Percentiles rank a stretch among this genome's conserved stretches.
These are phyloP conservation scores for Pelmatolapia mariae DNA, from an alignment of 2,113 vertebrate species.

Conservation along the genomic window DNA sequence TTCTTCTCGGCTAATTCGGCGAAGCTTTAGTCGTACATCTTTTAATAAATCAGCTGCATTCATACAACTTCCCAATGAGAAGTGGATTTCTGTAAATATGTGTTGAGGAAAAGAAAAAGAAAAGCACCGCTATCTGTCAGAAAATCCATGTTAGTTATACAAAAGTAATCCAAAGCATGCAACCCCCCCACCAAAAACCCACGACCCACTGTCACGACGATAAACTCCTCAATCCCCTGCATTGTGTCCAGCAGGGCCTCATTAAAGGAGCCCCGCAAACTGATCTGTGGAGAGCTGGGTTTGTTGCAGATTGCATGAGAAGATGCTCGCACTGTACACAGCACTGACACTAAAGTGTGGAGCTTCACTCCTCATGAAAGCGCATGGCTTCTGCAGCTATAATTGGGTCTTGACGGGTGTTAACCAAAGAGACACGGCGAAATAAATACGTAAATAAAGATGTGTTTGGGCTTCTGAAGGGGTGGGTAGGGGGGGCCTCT, in stretches of 20 bases:
- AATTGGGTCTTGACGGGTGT: slow-evolving; percentile 60
- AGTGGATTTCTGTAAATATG: slow-evolving; percentile 17
- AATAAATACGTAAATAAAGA: slow-evolving; percentile 67
- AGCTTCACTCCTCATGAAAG: slow-evolving; percentile 46
- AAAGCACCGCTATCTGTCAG: slow-evolving; percentile 1
- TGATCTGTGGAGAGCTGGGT: not conserved
- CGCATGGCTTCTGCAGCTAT: slow-evolving; percentile 25
- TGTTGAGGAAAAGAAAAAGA: not conserved
- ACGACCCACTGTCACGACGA: not conserved
- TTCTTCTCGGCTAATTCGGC: slow-evolving; percentile 26
- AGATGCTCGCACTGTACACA: slow-evolving; percentile 10
- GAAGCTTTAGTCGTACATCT: slow-evolving; percentile 6
- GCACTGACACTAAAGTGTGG: slow-evolving; percentile 25
- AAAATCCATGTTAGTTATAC: not conserved
- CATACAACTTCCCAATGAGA: not conserved
- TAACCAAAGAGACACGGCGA: slow-evolving; percentile 37
- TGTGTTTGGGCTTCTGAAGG: slow-evolving; percentile 43
- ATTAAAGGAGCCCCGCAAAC: slow-evolving; percentile 25
- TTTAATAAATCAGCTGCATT: slow-evolving; percentile 24
- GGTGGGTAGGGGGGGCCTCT: slow-evolving; percentile 35
- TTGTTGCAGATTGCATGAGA: slow-evolving; percentile 9
- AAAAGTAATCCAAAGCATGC: not conserved
- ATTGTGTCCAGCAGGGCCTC: slow-evolving; percentile 34
- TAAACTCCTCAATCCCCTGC: slow-evolving; percentile 35
- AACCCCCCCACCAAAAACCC: not conserved